These are phyloP conservation scores for Phthorimaea operculella DNA, from an alignment of 1,140 invertebrate species.

Conservation along the genomic window DNA sequence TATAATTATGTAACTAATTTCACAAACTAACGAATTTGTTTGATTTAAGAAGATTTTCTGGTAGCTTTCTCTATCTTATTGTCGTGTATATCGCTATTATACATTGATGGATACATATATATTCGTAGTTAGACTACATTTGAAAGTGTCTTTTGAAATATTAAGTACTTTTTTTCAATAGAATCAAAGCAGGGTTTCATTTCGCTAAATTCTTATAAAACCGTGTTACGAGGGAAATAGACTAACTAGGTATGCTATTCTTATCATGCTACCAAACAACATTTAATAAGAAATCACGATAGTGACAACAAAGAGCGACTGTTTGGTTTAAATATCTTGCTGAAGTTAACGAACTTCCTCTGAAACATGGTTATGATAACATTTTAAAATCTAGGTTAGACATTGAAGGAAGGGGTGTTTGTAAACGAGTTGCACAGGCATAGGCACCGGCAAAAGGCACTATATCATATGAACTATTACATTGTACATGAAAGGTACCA, in stretches of 20 bases:
- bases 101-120: background rate
- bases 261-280: no score
- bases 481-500: background rate
- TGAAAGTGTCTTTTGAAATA: background rate
- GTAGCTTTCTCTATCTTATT: background rate
- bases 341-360: no score
- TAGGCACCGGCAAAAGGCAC: constrained; percentile 2
- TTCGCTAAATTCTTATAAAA: background rate
- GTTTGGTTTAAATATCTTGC: no score
- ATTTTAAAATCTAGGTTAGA: background rate
- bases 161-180: constrained; percentile 3
- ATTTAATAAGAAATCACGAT: no score
- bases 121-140: constrained; percentile 2
- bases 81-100: background rate
- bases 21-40: background rate
- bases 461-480: background rate
- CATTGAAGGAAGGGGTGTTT: background rate
- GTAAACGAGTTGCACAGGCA: constrained; percentile 1
- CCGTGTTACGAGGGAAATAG: background rate
- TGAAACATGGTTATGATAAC: no score
- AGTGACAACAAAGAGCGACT: no score
- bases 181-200: background rate
- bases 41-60: background rate
- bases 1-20: no score
- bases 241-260: no score